Conservation (phyloP, 2,113 vertebrate genomes). For the Coryphaenoides rupestris region DNA sequence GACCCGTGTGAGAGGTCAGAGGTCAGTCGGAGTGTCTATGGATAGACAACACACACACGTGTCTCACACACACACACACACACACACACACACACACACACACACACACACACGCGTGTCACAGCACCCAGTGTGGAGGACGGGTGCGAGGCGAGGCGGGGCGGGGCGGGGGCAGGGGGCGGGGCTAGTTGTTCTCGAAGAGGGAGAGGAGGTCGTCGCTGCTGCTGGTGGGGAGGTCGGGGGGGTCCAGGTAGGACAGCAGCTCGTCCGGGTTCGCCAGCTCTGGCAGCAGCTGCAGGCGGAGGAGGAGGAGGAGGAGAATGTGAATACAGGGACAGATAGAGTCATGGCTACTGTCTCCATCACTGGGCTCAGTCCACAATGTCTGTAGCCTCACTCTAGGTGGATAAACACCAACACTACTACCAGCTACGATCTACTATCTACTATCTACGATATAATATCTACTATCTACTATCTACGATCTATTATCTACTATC, state of each 20-base stretch:
- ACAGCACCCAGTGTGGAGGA: conserved; percentile 26
- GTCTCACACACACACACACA: too few species aligned
- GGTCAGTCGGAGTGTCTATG: conserved; percentile 57
- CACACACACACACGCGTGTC: conserved; percentile 1
- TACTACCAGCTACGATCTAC: too few species aligned
- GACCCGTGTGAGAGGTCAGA: conserved; percentile 34
- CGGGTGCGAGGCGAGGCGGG: too few species aligned
- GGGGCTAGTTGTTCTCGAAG: conserved; percentile 94
- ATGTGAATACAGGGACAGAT: background rate
- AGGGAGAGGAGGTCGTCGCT: conserved; percentile 99
- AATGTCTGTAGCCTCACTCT: background rate
- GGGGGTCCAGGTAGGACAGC: conserved; percentile 96
- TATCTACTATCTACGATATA: too few species aligned
- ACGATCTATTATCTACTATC: too few species aligned
- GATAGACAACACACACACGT: too few species aligned
- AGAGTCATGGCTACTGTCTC: too few species aligned
- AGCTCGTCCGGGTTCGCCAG: conserved; percentile 97
- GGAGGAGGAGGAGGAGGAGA: conserved; percentile 40
- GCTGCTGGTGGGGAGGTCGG: conserved; percentile 98
- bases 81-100: background rate
- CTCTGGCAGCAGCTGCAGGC: conserved; percentile 93
- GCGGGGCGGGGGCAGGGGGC: conserved; percentile 27
- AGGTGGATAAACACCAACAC: too few species aligned
- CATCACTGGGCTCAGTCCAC: too few species aligned
- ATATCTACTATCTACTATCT: too few species aligned